phyloP scores from a whole-genome alignment of 1,140 invertebrate species.

The Oncopodura yosiiana region DNA sequence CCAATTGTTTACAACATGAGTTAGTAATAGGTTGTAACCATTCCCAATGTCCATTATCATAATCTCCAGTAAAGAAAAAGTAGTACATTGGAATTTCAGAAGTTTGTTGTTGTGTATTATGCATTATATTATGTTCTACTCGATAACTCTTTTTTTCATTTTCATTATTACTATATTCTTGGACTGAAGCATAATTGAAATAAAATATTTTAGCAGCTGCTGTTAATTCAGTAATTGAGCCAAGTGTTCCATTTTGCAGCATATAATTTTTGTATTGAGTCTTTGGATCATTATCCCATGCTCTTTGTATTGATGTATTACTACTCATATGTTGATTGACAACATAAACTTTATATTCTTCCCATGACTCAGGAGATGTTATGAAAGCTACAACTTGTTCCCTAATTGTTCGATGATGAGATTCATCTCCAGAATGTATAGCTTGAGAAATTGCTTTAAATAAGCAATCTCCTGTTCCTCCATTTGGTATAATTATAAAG shows the following conservation, averaged over 20 bases:
- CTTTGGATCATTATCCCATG: constrained; percentile 8
- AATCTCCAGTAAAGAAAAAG: constrained; percentile 21
- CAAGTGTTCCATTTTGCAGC: constrained; percentile 4
- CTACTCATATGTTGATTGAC: constrained; percentile 15
- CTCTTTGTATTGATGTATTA: not conserved
- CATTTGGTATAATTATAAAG: constrained; percentile 12
- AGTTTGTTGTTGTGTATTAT: not conserved
- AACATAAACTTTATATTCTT: constrained; percentile 12
- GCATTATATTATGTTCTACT: not conserved
- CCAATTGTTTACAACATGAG: not conserved
- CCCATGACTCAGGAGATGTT: not conserved
- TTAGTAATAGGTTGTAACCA: not conserved
- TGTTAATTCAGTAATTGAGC: constrained; percentile 12
- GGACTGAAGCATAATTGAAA: constrained; percentile 17
- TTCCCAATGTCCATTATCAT: constrained; percentile 25
- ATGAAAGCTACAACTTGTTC: constrained; percentile 9
- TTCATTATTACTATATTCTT: constrained; percentile 15
- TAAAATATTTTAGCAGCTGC: constrained; percentile 12
- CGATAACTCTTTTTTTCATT: too few relatives aligned
- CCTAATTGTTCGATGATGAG: constrained; percentile 4
- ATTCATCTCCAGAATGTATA: constrained; percentile 1
- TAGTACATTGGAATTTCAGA: not conserved
- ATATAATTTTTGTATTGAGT: constrained; percentile 11
- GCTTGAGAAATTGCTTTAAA: constrained; percentile 21
- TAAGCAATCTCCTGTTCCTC: constrained; percentile 16